Base-by-base conservation (phyloP, 1,140 invertebrate species). In the Nasonia vitripennis region DNA sequence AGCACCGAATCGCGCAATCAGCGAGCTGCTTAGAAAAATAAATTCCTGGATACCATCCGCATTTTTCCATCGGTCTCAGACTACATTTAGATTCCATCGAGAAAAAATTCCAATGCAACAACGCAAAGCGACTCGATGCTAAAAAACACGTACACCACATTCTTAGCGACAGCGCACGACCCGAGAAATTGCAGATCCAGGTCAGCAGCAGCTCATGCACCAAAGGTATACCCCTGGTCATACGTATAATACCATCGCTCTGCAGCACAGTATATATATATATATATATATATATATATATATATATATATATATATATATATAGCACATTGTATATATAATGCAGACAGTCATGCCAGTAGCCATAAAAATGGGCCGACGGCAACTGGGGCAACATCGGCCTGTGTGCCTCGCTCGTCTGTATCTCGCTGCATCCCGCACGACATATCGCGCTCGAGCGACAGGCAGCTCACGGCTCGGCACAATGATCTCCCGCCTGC, bases 361-460 rank as follows among this genome's bases (percentile, higher is more conserved):
- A 71, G 20, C 62, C 17, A 48, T 37, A 67, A 83, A 83, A 75
- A 83, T 83, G 17, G 48, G n/a, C 73, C 73, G 81, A 48, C 51
- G 31, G 81, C 81, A 83, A 48, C 81, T 78, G 81, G 81, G 48
- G 48, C 71, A 83, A 34, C 41, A 17, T 81, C 41, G 20, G 17
- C 55, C 55, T 55, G 4, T 55, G 51, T 14, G 4, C 12, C 14
- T 55, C 34, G 34, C 34, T n/a, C 17, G 17, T 62, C 20, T 62
- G n/a, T 62, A 17, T 62, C 55, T 17, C 17, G 55, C 77, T 78
- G 77, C 48, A 62, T 37, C 78, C 20, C 62, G 31, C 55, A 11
- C 55, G 78, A 20, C 55, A 68, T 34, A 34, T 81, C 55, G 67
- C 79, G 27, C 79, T 10, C 67, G 34, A 73, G 37, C 78, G 20